A percentile compares a stretch with the other conserved stretches of the same genome.
Evolutionary conservation across 1,140 invertebrate species (phyloP).

Genomic region (Drosophila watanabei): DNA sequence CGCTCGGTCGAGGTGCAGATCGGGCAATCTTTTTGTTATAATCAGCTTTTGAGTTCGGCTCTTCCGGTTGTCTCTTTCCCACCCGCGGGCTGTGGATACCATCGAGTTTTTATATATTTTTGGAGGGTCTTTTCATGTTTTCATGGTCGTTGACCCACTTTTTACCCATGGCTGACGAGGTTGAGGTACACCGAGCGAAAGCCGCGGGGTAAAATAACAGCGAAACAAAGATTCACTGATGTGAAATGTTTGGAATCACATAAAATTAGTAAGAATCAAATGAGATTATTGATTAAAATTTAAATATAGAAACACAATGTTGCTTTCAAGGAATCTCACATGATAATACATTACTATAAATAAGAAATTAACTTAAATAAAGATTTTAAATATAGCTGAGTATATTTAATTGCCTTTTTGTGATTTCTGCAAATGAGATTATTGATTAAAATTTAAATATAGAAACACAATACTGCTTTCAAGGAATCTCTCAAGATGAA

Average conservation of each 20-base stretch:
- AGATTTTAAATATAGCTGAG: not conserved
- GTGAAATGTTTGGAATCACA: no score
- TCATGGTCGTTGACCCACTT: slow-evolving; percentile 53
- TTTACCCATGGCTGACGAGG: slow-evolving; percentile 5
- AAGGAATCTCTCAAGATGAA: not conserved
- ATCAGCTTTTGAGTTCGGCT: slow-evolving; percentile 29
- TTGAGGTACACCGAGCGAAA: slow-evolving; percentile 15
- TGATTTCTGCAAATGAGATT: not conserved
- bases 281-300: no score
- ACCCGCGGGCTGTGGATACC: slow-evolving; percentile 4
- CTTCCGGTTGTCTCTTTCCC: slow-evolving; percentile 43
- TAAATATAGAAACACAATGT: not conserved
- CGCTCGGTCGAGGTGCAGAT: slow-evolving; percentile 16
- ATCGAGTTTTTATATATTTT: slow-evolving; percentile 27
- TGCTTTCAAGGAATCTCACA: not conserved
- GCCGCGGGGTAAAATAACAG: not conserved
- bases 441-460: no score
- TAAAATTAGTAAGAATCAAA: not conserved
- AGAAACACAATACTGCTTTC: not conserved
- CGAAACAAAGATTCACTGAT: no score
- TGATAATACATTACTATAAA: no score
- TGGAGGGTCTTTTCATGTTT: slow-evolving; percentile 22
- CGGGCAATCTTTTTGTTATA: slow-evolving; percentile 30
- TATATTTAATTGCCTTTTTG: no score
- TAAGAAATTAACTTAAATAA: not conserved